A percentile compares a stretch with the other conserved stretches of the same genome.
Evolutionary conservation across 2,888 invertebrate species (phyloP).

Genomic region (Synanthedon formicaeformis): DNA sequence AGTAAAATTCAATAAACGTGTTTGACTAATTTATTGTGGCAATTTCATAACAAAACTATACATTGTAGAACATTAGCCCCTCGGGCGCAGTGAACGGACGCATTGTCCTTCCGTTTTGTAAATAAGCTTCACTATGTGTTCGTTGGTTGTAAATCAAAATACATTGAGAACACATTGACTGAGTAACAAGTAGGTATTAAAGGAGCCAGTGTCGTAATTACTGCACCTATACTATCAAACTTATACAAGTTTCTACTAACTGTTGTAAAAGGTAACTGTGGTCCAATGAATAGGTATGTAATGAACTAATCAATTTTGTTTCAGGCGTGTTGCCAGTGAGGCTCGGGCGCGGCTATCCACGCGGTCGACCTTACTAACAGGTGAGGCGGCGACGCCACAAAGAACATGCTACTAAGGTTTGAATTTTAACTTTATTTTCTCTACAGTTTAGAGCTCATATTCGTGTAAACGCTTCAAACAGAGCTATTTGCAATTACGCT

Average conservation of each 20-base stretch:
- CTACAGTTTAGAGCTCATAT: constrained; percentile 4
- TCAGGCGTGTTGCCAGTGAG: constrained; percentile 55
- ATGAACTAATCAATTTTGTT: constrained; percentile 19
- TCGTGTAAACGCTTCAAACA: constrained; percentile 1
- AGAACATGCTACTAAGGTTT: constrained; percentile 70
- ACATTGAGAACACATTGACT: neutral
- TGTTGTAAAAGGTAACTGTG: too few relatives aligned
- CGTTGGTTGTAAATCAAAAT: neutral
- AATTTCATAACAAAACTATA: constrained; percentile 27
- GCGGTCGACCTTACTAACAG: constrained; percentile 68
- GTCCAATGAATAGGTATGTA: too few relatives aligned
- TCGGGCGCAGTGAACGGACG: constrained; percentile 6
- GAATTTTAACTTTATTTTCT: constrained; percentile 49
- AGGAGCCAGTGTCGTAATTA: too few relatives aligned
- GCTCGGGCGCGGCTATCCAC: constrained; percentile 54
- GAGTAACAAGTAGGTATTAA: too few relatives aligned
- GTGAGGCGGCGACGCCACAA: constrained; percentile 66
- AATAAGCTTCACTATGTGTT: too few relatives aligned
- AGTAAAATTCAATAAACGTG: constrained; percentile 37
- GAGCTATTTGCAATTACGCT: neutral
- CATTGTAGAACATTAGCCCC: constrained; percentile 3
- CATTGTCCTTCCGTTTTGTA: constrained; percentile 4
- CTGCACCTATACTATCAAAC: too few relatives aligned
- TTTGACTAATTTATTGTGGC: constrained; percentile 35
- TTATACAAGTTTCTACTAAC: too few relatives aligned